These are phyloP conservation scores for Macrophya alboannulata DNA, from an alignment of 2,888 invertebrate species.

Conservation along the genomic window DNA sequence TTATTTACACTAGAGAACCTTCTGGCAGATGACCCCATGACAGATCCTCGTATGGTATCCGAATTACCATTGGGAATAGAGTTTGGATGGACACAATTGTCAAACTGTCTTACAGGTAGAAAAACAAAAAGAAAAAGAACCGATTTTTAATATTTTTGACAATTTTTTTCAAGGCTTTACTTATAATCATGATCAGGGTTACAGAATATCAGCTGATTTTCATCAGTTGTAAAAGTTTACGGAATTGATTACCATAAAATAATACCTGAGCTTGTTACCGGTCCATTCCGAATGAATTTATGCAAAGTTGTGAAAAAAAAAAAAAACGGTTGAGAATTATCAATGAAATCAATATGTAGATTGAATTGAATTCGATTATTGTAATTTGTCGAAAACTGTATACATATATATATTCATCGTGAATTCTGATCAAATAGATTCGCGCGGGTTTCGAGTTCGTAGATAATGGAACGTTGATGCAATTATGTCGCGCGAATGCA, in stretches of 20 bases:
- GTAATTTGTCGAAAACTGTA: background rate
- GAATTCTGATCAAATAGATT: background rate
- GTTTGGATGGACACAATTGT: background rate
- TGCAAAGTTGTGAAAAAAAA: no score
- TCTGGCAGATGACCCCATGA: background rate
- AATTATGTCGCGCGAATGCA: background rate
- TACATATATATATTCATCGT: background rate
- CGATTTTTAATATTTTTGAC: no score
- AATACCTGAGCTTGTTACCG: no score
- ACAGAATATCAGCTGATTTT: background rate
- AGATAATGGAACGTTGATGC: conserved; percentile 22
- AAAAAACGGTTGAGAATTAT: background rate
- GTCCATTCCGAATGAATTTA: no score
- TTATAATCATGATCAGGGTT: background rate
- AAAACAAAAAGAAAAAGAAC: background rate
- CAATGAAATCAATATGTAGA: background rate
- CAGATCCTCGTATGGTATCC: background rate
- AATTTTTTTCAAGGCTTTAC: background rate
- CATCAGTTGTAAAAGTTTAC: background rate
- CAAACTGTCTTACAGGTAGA: background rate
- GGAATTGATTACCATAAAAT: background rate
- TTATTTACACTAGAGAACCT: background rate
- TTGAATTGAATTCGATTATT: background rate
- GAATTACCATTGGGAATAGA: background rate
- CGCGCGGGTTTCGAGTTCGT: background rate